Evolutionary conservation across 2,888 invertebrate genomes (phyloP).

Genomic region (Tenthredo mesomela): DNA sequence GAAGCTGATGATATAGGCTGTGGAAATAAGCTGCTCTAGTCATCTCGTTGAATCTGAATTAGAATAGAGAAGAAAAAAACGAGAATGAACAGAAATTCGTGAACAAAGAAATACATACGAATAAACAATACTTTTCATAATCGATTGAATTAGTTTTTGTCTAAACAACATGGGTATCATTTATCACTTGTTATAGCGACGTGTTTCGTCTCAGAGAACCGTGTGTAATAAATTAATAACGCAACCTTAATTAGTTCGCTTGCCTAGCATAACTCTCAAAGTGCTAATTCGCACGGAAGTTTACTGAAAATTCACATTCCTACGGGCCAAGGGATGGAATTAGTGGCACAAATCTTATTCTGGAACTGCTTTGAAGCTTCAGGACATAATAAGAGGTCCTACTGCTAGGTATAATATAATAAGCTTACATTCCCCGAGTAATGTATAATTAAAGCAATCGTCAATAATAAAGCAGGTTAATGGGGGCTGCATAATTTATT

Average conservation of each 20-base stretch:
- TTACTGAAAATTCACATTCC: slow-evolving; percentile 8
- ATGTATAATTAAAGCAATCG: not conserved
- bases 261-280: slow-evolving; percentile 1
- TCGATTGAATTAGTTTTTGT: not conserved
- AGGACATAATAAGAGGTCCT: not conserved
- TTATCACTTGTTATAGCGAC: not conserved
- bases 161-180: not conserved
- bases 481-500: not conserved
- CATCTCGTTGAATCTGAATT: not conserved
- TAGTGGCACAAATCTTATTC: not conserved
- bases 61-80: not conserved
- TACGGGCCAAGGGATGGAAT: not conserved
- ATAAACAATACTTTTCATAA: not conserved
- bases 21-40: not conserved
- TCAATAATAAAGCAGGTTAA: not conserved
- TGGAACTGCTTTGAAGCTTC: not conserved
- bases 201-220: not conserved
- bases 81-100: not conserved
- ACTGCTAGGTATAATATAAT: not conserved
- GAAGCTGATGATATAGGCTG: not conserved
- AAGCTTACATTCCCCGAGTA: not conserved
- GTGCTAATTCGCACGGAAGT: not conserved
- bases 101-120: not conserved
- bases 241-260: slow-evolving; percentile 4
- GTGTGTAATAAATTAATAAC: not conserved